Percentiles rank a stretch among this genome's conserved stretches.
Conservation (phyloP, 2,797 vertebrate genomes). For the Tolypeutes matacus region DNA sequence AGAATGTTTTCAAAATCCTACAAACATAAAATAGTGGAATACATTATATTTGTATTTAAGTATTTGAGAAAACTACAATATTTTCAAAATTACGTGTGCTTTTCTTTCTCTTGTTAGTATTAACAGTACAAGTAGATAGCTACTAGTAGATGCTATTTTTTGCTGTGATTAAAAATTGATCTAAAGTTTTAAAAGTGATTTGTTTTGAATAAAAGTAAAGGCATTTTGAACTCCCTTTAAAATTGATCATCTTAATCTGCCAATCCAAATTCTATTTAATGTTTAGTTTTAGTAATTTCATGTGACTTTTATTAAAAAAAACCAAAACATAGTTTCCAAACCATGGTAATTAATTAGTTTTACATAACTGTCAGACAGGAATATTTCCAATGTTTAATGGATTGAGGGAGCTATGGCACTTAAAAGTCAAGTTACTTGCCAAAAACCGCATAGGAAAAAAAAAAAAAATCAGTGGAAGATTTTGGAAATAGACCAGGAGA, state of each 20-base stretch:
- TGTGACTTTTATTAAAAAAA: constrained; percentile 73
- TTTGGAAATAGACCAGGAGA: background rate
- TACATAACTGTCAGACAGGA: constrained; percentile 68
- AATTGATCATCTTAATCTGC: constrained; percentile 1
- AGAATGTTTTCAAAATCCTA: background rate
- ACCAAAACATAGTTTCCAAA: constrained; percentile 51
- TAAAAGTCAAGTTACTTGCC: constrained; percentile 58
- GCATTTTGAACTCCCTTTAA: constrained; percentile 17
- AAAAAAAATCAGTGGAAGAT: background rate
- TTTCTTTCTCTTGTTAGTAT: constrained; percentile 34
- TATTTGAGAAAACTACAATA: background rate
- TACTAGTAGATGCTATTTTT: background rate
- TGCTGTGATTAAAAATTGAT: background rate
- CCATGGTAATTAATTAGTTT: constrained; percentile 75
- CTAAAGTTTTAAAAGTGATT: constrained; percentile 23
- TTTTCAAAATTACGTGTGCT: constrained; percentile 28
- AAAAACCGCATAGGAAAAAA: constrained; percentile 21
- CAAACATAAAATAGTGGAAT: background rate
- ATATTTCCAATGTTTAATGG: constrained; percentile 63
- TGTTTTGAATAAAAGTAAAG: constrained; percentile 22
- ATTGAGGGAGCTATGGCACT: background rate
- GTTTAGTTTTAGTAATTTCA: constrained; percentile 72
- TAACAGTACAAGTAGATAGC: background rate
- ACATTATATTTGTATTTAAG: constrained; percentile 39
- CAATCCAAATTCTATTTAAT: constrained; percentile 54